These are phyloP conservation scores for Ornithoptera priamus DNA, from an alignment of 2,888 invertebrate genomes.

Conservation along the genomic window DNA sequence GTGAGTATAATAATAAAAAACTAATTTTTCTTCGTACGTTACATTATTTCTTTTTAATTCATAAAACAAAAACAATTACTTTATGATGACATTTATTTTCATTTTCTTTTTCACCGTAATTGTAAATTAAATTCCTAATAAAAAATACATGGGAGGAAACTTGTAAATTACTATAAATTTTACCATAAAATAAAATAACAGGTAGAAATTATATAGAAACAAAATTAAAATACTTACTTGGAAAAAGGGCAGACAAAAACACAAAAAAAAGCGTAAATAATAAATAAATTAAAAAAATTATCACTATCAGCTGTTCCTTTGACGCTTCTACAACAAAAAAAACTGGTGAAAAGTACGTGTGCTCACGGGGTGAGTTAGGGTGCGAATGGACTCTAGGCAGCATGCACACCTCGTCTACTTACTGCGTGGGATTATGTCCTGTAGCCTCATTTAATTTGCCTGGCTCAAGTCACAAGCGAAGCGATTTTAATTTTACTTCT, in stretches of 20 bases:
- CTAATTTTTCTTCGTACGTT: background rate
- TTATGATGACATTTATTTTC: too few species aligned
- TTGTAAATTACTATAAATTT: background rate
- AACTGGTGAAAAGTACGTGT: conserved; percentile 45
- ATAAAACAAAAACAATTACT: too few species aligned
- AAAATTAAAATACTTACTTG: conserved; percentile 36
- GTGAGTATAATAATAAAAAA: background rate
- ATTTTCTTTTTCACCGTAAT: too few species aligned
- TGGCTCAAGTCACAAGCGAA: conserved; percentile 42
- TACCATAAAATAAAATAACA: background rate
- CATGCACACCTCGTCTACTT: conserved; percentile 43
- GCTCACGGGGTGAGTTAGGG: conserved; percentile 49
- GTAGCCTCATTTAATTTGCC: conserved; percentile 52
- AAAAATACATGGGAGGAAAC: too few species aligned
- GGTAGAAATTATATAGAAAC: too few species aligned
- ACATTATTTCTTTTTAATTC: too few species aligned
- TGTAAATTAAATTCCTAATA: too few species aligned
- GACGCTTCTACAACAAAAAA: conserved; percentile 31
- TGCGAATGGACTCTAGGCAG: conserved; percentile 55
- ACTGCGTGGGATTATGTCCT: conserved; percentile 43
- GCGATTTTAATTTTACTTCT: conserved; percentile 4
- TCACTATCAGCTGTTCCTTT: conserved; percentile 37
- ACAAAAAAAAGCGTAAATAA: conserved; percentile 24
- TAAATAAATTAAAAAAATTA: conserved; percentile 18
- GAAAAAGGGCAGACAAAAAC: conserved; percentile 35